Base-by-base conservation (phyloP, 37 sponge, comb jelly and placozoan genomes). In the Petrosia ficiformis region DNA sequence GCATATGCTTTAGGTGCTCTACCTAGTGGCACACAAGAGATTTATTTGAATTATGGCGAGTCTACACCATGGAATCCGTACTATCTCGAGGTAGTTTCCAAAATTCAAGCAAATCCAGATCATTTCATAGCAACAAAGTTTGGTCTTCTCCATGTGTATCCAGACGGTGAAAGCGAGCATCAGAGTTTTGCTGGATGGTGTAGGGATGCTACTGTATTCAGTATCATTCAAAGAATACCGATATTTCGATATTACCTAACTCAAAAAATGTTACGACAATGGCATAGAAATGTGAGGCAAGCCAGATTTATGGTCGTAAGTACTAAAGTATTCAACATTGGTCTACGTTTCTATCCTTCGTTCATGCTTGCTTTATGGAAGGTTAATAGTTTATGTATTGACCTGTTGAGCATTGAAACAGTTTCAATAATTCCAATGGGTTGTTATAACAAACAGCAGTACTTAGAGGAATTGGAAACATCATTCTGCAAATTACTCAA, bases 101-200 rank as follows among this genome's bases (percentile, higher is more conserved):
- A 82, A 67, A 61, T 65, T 4, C 57, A 70, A 33, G 79, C 67
- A 19, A 24, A 80, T 6, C 81, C 88, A 11, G 93, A 91, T 29
- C 85, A 90, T 61, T 94, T 79, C 67, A 70, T 91, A 31, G 68
- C 84, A 25, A 87, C 95, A 25, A 70, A 81, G n/a, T 94, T 91
- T 90, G 95, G 95, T 14, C 70, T 94, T 65, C 65, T 87, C 31
- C 76, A 75, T 35, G 77, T 90, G 6, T 66, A 87, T 34, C 75
- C 82, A 1, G 93, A 90, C 77, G 84, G 82, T 0, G 44, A 33
- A 19, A 75, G 77, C 42, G 88, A 84, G 38, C 67, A 71, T 30
- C 84, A 77, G 26, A 83, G 68, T 22, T 91, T 94, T 74, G 84
- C 89, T 4, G 89, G 81, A 2, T 94, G 95, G 95, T 63, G 78